phyloP scores from a whole-genome alignment of 1,140 invertebrate genomes.

The Aphelinus atriplicis region DNA sequence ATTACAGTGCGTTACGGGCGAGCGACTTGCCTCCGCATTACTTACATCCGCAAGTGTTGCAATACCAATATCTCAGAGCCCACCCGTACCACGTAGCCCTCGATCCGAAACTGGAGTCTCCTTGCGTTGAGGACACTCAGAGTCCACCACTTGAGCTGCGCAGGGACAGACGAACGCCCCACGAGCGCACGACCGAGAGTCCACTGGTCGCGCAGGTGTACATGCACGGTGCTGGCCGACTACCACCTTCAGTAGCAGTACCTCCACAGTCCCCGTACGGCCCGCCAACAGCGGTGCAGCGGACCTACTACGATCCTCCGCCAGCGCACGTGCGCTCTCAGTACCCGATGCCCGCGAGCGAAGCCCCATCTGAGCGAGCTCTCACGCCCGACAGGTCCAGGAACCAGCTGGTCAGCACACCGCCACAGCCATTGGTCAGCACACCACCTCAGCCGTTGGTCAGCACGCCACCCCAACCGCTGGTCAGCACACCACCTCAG shows the following conservation, averaged over 20 bases:
- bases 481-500: slow-evolving; percentile 69
- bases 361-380: slow-evolving; percentile 65
- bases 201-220: slow-evolving; percentile 79
- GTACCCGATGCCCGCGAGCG: slow-evolving; percentile 63
- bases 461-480: slow-evolving; percentile 67
- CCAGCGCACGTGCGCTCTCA: slow-evolving; percentile 70
- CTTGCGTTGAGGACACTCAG: slow-evolving; percentile 69
- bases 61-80: slow-evolving; percentile 79
- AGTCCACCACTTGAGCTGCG: slow-evolving; percentile 80
- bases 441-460: neutral
- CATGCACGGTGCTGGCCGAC: slow-evolving; percentile 64
- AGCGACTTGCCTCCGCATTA: slow-evolving; percentile 64
- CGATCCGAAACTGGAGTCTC: slow-evolving; percentile 68
- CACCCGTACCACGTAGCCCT: slow-evolving; percentile 65
- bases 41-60: slow-evolving; percentile 74
- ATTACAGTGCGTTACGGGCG: slow-evolving; percentile 56
- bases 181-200: slow-evolving; percentile 81
- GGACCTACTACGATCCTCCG: slow-evolving; percentile 66
- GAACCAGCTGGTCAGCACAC: slow-evolving; percentile 71
- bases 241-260: slow-evolving; percentile 56
- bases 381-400: slow-evolving; percentile 67
- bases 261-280: slow-evolving; percentile 55
- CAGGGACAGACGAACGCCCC: slow-evolving; percentile 71
- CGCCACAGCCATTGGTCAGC: slow-evolving; percentile 67
- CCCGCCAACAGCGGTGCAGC: slow-evolving; percentile 48